A percentile compares a stretch with the other conserved stretches of the same genome.
Evolutionary conservation across 1,140 invertebrate genomes (phyloP).

Genomic region (Antheraea mylitta): DNA sequence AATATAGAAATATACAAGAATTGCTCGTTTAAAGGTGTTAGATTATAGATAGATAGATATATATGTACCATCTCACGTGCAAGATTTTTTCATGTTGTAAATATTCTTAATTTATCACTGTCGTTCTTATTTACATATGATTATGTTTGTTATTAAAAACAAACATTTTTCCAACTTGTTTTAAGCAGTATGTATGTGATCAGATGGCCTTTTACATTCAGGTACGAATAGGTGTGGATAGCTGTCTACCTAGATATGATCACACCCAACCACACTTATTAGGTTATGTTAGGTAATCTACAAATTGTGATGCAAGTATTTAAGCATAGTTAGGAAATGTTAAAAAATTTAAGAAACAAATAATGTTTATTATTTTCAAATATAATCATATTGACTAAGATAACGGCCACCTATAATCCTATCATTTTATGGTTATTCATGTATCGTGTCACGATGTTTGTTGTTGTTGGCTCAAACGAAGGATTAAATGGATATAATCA

Average conservation of each 20-base stretch:
- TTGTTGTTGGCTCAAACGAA: too few species aligned
- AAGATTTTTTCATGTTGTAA: too few species aligned
- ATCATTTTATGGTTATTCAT: too few species aligned
- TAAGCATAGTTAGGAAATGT: neutral
- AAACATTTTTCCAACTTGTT: neutral
- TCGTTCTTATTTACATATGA: neutral
- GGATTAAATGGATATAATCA: too few species aligned
- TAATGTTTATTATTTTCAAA: neutral
- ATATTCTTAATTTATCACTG: too few species aligned
- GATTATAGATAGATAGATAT: too few species aligned
- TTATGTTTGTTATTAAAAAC: neutral
- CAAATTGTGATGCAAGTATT: neutral
- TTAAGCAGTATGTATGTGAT: slow-evolving; percentile 21
- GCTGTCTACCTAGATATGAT: slow-evolving; percentile 13
- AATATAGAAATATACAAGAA: too few species aligned
- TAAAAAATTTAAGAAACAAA: neutral
- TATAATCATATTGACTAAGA: too few species aligned
- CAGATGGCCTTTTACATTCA: slow-evolving; percentile 10
- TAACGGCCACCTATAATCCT: too few species aligned
- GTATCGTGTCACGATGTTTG: too few species aligned
- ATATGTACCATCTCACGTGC: too few species aligned
- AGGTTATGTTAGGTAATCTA: slow-evolving; percentile 9
- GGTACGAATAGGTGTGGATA: slow-evolving; percentile 3
- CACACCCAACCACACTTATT: slow-evolving; percentile 8
- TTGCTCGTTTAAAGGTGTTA: too few species aligned